Evolutionary conservation across 1,140 invertebrate genomes (phyloP), one percentile per base, ranked within the genome.

Genomic region (Drosophila pruinosa): DNA sequence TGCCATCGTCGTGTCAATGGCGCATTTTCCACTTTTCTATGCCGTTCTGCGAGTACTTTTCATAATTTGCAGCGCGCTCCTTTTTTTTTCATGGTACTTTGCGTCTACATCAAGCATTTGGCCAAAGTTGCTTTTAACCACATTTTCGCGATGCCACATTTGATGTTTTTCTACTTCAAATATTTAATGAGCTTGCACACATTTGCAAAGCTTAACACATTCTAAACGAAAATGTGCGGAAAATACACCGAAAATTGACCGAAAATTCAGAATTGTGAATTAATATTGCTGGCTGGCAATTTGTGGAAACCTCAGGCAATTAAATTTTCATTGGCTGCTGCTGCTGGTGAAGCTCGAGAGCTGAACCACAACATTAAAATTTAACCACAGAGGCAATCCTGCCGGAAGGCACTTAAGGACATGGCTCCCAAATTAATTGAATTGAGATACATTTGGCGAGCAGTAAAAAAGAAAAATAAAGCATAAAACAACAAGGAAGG

Each of bases 351-450:
- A 75, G 43, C 65, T 28, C 61, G 48, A 41, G 26, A 57, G 52
- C 26, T 72, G 68, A 73, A 82, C 81, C 68, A 41, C 81, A 77
- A 58, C 71, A 88, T 85, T 86, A 86, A 86, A 86, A 72, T 88
- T 85, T 86, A 77, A 78, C 70, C 73, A 31, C 65, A 34, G 45
- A 68, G 68, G 64, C 73, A 59, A 53, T 74, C 57, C 77, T 67
- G 47, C 7, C 28, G 17, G 38, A 58, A 43, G 69, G 73, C 78
- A 74, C 78, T 81, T 80, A 72, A 68, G 78, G 57, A 62, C 58
- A 41, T 43, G 48, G 53, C 59, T 47, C 19, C n/a, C 15, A 74
- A 81, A 74, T 86, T 85, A 85, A 85, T 85, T 85, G 77, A 85
- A 85, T 85, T 86, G 74, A 68, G 73, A 76, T 56, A 76, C 75